Percentiles rank a stretch among this genome's conserved stretches.
Conservation (phyloP, 2,113 vertebrate species). For the Tringa solitaria region DNA sequence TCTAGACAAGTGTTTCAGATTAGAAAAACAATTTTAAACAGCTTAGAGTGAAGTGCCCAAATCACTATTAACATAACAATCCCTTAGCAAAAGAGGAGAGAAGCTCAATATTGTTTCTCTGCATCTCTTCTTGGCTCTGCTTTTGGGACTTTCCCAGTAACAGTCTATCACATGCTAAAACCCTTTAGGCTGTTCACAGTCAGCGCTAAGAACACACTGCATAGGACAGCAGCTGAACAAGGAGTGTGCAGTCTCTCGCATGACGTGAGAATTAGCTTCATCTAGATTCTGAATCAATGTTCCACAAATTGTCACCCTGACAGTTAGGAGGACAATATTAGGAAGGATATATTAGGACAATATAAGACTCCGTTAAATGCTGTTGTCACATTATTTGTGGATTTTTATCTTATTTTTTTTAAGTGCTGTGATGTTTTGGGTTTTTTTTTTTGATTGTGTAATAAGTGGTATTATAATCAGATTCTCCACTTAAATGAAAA, state of each 20-base stretch:
- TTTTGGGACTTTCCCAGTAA: background rate
- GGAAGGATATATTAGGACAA: too few species aligned
- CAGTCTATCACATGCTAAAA: background rate
- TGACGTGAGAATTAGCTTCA: background rate
- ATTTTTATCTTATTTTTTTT: background rate
- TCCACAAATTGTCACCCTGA: background rate
- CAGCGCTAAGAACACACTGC: background rate
- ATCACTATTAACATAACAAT: background rate
- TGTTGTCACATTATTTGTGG: background rate
- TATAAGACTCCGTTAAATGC: background rate
- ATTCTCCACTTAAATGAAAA: background rate
- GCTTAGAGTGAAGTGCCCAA: background rate
- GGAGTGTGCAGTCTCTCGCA: fast-evolving
- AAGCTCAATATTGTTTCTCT: background rate
- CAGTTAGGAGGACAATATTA: background rate
- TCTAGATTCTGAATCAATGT: background rate
- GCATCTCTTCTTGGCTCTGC: background rate
- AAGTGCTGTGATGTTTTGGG: background rate
- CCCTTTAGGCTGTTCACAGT: background rate
- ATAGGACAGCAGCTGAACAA: background rate
- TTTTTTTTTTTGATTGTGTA: background rate
- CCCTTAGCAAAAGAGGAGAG: background rate
- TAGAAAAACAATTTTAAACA: background rate
- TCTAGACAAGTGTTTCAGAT: background rate
- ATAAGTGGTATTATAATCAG: background rate